These are phyloP conservation scores for Cephus cinctus DNA, from an alignment of 1,140 invertebrate genomes.

Conservation along the genomic window DNA sequence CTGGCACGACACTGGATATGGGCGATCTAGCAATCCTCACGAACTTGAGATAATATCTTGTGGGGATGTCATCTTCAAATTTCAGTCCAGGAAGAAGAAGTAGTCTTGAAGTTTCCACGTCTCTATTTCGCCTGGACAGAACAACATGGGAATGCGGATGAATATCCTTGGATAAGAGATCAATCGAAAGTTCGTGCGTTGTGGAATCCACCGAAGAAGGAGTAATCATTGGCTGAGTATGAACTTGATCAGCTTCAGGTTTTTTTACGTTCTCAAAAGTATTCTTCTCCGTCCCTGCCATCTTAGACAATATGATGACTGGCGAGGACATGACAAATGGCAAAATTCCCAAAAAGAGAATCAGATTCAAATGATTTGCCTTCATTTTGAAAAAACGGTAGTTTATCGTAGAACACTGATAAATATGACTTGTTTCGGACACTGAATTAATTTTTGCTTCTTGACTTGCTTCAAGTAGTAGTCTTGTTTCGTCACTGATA, in stretches of 20 bases:
- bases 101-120: neutral
- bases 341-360: too few relatives aligned
- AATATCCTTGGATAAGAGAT: slow-evolving; percentile 23
- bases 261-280: neutral
- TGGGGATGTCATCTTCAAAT: neutral
- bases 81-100: too few relatives aligned
- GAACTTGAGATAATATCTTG: neutral
- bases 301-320: too few relatives aligned
- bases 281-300: too few relatives aligned
- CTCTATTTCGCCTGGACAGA: slow-evolving; percentile 2
- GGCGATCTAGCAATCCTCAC: neutral
- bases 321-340: too few relatives aligned
- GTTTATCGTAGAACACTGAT: too few relatives aligned
- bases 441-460: neutral
- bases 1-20: neutral
- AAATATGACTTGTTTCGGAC: too few relatives aligned
- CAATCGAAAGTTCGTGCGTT: slow-evolving; percentile 22
- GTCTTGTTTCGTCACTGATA: neutral
- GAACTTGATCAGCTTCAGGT: neutral
- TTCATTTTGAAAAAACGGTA: too few relatives aligned
- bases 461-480: too few relatives aligned
- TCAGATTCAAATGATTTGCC: too few relatives aligned
- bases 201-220: too few relatives aligned
- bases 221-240: too few relatives aligned
- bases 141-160: slow-evolving; percentile 26